Conservation (phyloP, 2,113 vertebrate genomes). For the Gorsachius goisagi region DNA sequence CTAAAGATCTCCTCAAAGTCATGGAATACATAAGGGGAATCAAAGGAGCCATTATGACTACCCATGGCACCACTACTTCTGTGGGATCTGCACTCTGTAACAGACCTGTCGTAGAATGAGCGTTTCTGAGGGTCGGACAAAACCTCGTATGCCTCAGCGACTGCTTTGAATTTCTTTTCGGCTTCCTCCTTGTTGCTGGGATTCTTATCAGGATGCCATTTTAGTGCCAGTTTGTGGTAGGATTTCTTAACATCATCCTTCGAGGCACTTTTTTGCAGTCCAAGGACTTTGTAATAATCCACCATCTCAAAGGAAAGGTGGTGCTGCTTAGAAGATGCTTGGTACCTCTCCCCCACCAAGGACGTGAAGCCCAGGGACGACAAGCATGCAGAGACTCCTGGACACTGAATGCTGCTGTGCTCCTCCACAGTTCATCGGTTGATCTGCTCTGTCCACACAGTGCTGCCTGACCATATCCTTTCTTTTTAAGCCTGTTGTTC, state of each 20-base stretch:
- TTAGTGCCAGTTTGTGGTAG: slow-evolving; percentile 85
- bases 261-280: slow-evolving; percentile 73
- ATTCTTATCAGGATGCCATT: slow-evolving; percentile 94
- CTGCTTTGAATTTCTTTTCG: slow-evolving; percentile 73
- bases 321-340: neutral
- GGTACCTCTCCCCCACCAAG: neutral
- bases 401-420: neutral
- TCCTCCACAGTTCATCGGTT: neutral
- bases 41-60: neutral
- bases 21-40: neutral
- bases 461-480: neutral
- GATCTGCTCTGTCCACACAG: neutral
- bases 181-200: slow-evolving; percentile 83
- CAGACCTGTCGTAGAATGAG: neutral
- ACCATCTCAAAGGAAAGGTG: slow-evolving; percentile 29
- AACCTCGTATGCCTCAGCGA: slow-evolving; percentile 63
- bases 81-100: neutral
- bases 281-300: slow-evolving; percentile 85
- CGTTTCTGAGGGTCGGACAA: slow-evolving; percentile 62
- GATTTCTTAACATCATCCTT: slow-evolving; percentile 88
- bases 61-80: neutral
- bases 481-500: neutral
- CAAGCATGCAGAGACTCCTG: neutral
- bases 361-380: neutral
- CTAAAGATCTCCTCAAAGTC: slow-evolving; percentile 21